These are phyloP conservation scores for Polydrusus pterygomalis DNA, from an alignment of 2,888 invertebrate species.

Conservation along the genomic window DNA sequence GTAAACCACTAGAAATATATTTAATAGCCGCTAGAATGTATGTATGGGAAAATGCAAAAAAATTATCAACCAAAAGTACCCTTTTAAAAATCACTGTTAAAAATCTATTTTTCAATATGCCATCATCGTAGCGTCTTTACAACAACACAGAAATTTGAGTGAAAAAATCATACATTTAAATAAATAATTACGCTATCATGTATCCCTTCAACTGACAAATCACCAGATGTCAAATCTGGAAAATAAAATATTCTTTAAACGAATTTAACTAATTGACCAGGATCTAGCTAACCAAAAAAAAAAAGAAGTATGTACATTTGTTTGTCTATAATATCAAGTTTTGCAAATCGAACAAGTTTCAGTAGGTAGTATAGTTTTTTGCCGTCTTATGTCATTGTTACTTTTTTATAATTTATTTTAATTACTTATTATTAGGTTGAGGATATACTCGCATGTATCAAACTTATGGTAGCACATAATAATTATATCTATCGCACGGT, in stretches of 20 bases:
- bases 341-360: neutral
- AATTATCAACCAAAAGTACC: no score
- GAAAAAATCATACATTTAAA: neutral
- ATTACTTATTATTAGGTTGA: neutral
- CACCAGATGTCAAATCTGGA: constrained; percentile 4
- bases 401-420: neutral
- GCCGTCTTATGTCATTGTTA: constrained; percentile 3
- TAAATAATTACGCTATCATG: neutral
- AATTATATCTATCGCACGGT: no score
- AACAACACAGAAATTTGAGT: neutral
- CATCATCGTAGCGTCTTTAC: constrained; percentile 1
- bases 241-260: neutral
- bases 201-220: constrained; percentile 11
- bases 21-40: no score
- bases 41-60: no score
- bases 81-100: no score
- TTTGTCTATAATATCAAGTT: neutral
- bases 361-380: constrained; percentile 11
- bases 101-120: neutral
- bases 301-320: neutral
- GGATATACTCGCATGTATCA: neutral
- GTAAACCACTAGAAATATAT: no score
- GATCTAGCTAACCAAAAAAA: neutral
- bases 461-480: no score
- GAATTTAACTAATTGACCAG: neutral